Percentiles rank a stretch among this genome's conserved stretches.
Evolutionary conservation across 2,113 vertebrate species (phyloP).

Genomic region (Eurystomus gularis): DNA sequence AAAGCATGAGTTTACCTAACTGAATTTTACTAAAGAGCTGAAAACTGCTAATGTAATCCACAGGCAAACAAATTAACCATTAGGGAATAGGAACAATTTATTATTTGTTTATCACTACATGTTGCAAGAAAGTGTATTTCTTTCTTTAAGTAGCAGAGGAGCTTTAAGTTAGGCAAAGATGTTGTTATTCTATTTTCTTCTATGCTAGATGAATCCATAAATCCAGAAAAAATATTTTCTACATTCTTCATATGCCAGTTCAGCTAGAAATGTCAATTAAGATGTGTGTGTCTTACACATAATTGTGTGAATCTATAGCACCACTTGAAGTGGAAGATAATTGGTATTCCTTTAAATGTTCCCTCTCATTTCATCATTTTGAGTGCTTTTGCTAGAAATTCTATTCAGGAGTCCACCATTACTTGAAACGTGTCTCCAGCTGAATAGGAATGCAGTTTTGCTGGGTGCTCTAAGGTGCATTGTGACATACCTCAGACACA

Average conservation of each 20-base stretch:
- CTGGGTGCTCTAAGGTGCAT: neutral
- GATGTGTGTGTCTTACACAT: neutral
- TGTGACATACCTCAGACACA: neutral
- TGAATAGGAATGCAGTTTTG: neutral
- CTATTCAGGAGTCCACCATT: neutral
- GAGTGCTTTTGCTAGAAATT: neutral
- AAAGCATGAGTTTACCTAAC: neutral
- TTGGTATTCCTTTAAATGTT: neutral
- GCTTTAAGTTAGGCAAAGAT: neutral
- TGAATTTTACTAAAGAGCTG: neutral
- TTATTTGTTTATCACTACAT: neutral
- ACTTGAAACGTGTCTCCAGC: neutral
- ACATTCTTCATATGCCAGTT: neutral
- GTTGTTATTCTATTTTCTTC: neutral
- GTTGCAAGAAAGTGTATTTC: neutral
- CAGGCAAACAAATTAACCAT: neutral
- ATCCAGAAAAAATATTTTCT: neutral
- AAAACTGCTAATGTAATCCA: neutral
- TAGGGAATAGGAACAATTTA: neutral
- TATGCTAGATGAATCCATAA: neutral
- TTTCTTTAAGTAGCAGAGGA: neutral
- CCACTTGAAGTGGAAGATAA: neutral
- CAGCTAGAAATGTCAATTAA: neutral
- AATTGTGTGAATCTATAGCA: neutral
- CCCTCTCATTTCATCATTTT: neutral